Percentiles rank a stretch among this genome's conserved stretches.
phyloP scores from a whole-genome alignment of 1,140 invertebrate genomes.

The Magallana ariakensis region DNA sequence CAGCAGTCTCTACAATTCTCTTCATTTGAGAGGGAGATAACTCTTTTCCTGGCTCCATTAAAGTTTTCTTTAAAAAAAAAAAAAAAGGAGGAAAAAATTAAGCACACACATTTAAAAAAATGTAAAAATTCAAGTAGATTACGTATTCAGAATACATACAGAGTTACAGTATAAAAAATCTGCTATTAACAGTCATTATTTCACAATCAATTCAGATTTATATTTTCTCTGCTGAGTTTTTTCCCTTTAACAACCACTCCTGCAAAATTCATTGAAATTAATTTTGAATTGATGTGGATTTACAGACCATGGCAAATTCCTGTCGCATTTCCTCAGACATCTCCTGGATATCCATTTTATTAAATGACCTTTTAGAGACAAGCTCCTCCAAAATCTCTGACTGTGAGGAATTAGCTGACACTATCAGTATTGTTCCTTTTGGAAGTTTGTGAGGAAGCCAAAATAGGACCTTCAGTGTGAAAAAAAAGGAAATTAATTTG shows the following conservation, averaged over 20 bases:
- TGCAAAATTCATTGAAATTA: no score
- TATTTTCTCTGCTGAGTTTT: no score
- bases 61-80: slow-evolving; percentile 58
- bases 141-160: no score
- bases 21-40: slow-evolving; percentile 65
- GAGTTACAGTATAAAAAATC: no score
- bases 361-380: slow-evolving; percentile 49
- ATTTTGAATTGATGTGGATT: background rate
- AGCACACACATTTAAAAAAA: background rate
- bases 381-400: slow-evolving; percentile 58
- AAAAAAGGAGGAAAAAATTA: no score
- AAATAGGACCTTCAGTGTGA: slow-evolving; percentile 60
- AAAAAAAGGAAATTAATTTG: background rate
- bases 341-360: slow-evolving; percentile 52
- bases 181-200: no score
- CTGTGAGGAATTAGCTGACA: slow-evolving; percentile 61
- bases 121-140: no score
- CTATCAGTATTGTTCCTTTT: slow-evolving; percentile 55
- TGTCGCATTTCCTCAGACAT: slow-evolving; percentile 52
- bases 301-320: slow-evolving; percentile 64
- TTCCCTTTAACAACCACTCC: no score
- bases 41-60: slow-evolving; percentile 65
- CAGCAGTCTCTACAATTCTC: slow-evolving; percentile 55
- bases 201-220: no score
- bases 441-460: slow-evolving; percentile 66